These are phyloP conservation scores for Pollenia griseotomentosa DNA, from an alignment of 2,888 invertebrate species.

Conservation along the genomic window DNA sequence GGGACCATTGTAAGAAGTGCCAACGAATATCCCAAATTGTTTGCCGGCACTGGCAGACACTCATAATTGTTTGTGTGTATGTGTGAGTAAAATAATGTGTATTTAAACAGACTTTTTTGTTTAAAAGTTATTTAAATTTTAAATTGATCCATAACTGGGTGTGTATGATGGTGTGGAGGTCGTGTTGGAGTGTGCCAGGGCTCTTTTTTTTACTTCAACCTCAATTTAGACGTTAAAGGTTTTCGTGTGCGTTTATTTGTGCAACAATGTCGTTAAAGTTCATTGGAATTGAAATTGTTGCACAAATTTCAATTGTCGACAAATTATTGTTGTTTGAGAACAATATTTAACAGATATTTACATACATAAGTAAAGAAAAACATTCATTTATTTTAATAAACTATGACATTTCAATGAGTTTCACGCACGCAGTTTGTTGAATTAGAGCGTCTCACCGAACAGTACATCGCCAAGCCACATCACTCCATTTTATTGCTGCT, in stretches of 20 bases:
- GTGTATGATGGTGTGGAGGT: not conserved
- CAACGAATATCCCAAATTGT: constrained; percentile 25
- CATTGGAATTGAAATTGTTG: constrained; percentile 61
- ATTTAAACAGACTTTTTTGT: constrained; percentile 35
- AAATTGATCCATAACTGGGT: not conserved
- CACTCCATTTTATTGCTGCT: constrained; percentile 43
- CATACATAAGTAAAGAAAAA: constrained; percentile 6
- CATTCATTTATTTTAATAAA: constrained; percentile 66
- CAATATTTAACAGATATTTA: constrained; percentile 22
- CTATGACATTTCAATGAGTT: constrained; percentile 68
- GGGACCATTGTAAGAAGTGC: constrained; percentile 39
- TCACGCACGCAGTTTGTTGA: constrained; percentile 22
- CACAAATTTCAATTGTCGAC: constrained; percentile 33
- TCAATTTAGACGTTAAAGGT: constrained; percentile 26
- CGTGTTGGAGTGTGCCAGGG: constrained; percentile 35
- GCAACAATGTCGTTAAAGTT: constrained; percentile 51
- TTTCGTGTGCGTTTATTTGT: not conserved
- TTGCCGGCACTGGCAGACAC: constrained; percentile 13
- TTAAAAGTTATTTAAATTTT: constrained; percentile 8
- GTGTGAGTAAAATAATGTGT: not conserved
- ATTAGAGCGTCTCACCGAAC: constrained; percentile 14
- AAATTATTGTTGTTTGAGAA: constrained; percentile 20
- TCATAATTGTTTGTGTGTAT: not conserved
- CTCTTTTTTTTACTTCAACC: constrained; percentile 42
- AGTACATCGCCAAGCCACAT: constrained; percentile 24